Evolutionary conservation across 1,140 invertebrate species (phyloP), one percentile per base, ranked within the genome.

Genomic region (Glomeris maerens): DNA sequence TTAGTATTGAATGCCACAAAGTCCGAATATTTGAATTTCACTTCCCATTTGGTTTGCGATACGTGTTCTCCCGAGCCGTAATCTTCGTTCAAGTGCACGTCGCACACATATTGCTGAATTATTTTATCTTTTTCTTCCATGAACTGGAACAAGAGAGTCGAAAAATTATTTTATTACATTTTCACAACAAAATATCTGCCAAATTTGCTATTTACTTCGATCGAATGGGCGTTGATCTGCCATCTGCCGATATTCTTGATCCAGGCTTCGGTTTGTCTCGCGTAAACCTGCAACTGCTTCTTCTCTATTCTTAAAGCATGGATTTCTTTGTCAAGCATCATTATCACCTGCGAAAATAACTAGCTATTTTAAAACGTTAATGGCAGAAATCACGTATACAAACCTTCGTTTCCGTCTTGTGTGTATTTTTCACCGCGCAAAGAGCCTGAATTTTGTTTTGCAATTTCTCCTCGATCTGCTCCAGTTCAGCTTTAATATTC

Each of bases 231-330:
- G 42, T 78, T 75, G 4, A 84, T 84, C 54, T 78, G 75, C 88
- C 87, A 93, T 50, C 75, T 74, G 21, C 87, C 86, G 48, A 90
- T 70, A 65, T 91, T 83, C 56, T 89, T 83, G 2, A 80, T 83
- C 88, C 88, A 93, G 42, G 79, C 77, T 68, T 89, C 83, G 0
- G 86, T 90, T 29, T 86, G 74, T n/a, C 78, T 75, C 27, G 91
- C 72, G 68, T 91, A 86, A 1, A 80, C 79, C 63, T 90, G 84
- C 13, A 90, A 62, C 52, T 83, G 75, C 48, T 79, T 66, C 60
- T 81, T 80, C 58, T 90, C 85, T 2, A 76, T 76, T 47, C 82
- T 78, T 29, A 92, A 66, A 63, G 78, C 78, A 57, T 84, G 81
- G 49, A 90, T 79, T 64, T 91, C 86, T 60, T 79, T 80, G 41